Evolutionary conservation across 2,113 vertebrate genomes (phyloP).

Genomic region (Oreochromis tanganicae): DNA sequence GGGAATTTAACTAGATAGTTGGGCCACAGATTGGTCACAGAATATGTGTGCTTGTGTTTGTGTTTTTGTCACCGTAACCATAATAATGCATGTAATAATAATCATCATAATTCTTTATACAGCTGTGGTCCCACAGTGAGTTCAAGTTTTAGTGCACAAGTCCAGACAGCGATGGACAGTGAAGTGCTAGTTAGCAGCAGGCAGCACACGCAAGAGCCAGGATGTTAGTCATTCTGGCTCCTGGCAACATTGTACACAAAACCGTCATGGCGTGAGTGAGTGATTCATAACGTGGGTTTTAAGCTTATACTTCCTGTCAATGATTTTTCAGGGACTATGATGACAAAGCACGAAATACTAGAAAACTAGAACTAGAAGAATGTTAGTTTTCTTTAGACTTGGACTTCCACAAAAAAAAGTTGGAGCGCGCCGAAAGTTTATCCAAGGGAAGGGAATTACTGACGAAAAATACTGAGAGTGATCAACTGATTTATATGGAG

Average conservation of each 20-base stretch:
- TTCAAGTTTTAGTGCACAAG: not conserved
- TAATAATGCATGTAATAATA: not conserved
- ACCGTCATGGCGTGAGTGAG: not conserved
- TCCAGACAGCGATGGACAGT: not conserved
- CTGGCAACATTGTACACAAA: not conserved
- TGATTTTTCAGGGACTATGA: not conserved
- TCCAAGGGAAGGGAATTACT: not conserved
- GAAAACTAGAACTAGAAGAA: not conserved
- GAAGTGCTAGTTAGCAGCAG: not conserved
- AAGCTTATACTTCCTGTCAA: not conserved
- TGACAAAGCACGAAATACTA: not conserved
- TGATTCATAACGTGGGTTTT: not conserved
- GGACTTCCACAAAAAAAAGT: not conserved
- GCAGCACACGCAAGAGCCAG: not conserved
- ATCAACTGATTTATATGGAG: not conserved
- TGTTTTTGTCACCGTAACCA: not conserved
- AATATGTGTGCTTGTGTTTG: not conserved
- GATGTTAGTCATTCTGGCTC: not conserved
- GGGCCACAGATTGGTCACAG: not conserved
- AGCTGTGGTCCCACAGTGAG: not conserved
- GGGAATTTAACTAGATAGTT: not conserved
- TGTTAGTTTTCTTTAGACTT: not conserved
- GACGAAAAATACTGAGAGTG: not conserved
- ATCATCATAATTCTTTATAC: not conserved
- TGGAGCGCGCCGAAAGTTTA: not conserved